phyloP scores from a whole-genome alignment of 1,140 invertebrate genomes.

The Cydia splendana region DNA sequence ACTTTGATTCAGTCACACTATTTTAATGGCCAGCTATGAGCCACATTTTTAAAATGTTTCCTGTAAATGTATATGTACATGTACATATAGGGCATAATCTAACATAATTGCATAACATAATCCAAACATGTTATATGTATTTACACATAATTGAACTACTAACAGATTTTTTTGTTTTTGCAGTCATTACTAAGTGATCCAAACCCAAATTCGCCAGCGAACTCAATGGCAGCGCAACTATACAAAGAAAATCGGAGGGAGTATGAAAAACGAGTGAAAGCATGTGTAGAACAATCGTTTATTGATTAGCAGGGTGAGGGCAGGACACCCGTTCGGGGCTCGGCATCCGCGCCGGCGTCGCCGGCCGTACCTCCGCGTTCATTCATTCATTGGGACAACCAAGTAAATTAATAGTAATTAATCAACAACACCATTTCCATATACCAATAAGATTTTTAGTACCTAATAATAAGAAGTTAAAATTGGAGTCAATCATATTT shows the following conservation, averaged over 20 bases:
- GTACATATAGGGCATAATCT: too few relatives aligned
- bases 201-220: slow-evolving; percentile 97
- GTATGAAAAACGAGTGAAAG: slow-evolving; percentile 98
- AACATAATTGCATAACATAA: too few relatives aligned
- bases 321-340: slow-evolving; percentile 40
- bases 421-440: slow-evolving; percentile 37
- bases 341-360: slow-evolving; percentile 49
- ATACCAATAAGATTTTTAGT: slow-evolving; percentile 39
- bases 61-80: too few relatives aligned
- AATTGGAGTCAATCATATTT: slow-evolving; percentile 32
- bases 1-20: too few relatives aligned
- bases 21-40: too few relatives aligned
- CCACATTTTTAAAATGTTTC: too few relatives aligned
- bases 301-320: slow-evolving; percentile 87
- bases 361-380: slow-evolving; percentile 56
- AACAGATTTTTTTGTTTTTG: slow-evolving; percentile 74
- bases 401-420: slow-evolving; percentile 62
- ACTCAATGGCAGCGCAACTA: slow-evolving; percentile 97
- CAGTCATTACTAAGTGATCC: slow-evolving; percentile 97
- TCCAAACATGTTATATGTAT: not conserved
- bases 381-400: slow-evolving; percentile 66
- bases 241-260: slow-evolving; percentile 97
- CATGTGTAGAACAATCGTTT: slow-evolving; percentile 97
- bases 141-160: not conserved
- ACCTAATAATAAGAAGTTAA: slow-evolving; percentile 30